Evolutionary conservation across 2,113 vertebrate genomes (phyloP).

Genomic region (Motacilla tschutschensis): DNA sequence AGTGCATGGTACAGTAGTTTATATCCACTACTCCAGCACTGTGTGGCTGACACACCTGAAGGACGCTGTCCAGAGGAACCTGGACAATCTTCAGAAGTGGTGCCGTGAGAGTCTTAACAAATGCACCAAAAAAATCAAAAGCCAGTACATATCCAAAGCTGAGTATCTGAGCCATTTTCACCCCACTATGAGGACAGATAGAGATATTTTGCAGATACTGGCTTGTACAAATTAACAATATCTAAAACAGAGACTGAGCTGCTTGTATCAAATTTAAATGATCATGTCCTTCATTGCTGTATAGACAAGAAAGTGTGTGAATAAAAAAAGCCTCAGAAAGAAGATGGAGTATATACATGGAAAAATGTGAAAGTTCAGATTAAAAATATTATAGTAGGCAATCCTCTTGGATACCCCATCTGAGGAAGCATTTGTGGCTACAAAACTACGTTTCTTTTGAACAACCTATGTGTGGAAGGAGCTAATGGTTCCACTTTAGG

Average conservation of each 20-base stretch:
- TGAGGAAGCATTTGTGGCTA: not conserved
- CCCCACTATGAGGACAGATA: not conserved
- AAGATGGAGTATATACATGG: no score
- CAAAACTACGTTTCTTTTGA: not conserved
- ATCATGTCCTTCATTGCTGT: not conserved
- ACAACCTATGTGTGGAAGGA: not conserved
- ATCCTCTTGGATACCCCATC: not conserved
- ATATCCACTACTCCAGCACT: not conserved
- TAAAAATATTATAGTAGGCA: not conserved
- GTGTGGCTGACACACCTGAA: not conserved
- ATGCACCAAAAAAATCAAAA: not conserved
- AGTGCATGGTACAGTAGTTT: not conserved
- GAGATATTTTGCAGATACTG: not conserved
- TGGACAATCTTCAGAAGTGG: not conserved
- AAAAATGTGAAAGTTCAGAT: not conserved
- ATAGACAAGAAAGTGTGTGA: not conserved
- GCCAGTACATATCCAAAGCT: not conserved
- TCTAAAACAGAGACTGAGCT: not conserved
- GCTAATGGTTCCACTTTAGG: not conserved
- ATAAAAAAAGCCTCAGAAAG: not conserved
- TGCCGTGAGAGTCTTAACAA: not conserved
- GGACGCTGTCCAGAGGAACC: not conserved
- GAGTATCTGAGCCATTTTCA: not conserved
- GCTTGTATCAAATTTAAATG: not conserved
- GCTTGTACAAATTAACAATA: not conserved